Conservation (phyloP, 2,888 invertebrate species). For the Gymnocheta viridis region DNA sequence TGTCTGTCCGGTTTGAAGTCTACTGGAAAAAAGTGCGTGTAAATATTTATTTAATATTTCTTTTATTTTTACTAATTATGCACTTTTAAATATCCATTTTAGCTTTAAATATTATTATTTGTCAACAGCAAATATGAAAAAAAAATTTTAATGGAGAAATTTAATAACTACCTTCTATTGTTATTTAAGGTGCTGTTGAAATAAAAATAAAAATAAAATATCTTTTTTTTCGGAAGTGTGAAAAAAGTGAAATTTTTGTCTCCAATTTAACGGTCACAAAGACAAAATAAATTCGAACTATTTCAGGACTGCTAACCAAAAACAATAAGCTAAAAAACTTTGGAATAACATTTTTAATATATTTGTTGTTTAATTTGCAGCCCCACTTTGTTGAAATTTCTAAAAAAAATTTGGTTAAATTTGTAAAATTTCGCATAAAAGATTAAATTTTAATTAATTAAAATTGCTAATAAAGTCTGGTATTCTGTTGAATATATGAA, state of each 20-base stretch:
- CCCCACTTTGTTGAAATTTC: no score
- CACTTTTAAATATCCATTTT: slow-evolving; percentile 3
- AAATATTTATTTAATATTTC: slow-evolving; percentile 49
- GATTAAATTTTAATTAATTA: no score
- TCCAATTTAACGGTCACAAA: background rate
- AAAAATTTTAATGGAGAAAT: slow-evolving; percentile 55
- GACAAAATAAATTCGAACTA: background rate
- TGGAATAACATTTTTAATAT: no score
- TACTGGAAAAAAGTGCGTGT: slow-evolving; percentile 37
- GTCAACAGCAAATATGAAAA: background rate
- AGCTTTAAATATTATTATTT: background rate
- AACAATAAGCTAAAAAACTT: no score
- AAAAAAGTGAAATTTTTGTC: slow-evolving; percentile 47
- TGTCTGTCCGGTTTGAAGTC: background rate
- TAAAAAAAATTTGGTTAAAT: no score
- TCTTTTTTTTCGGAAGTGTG: slow-evolving; percentile 43
- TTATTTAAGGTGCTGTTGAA: slow-evolving; percentile 19
- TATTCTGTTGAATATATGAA: no score
- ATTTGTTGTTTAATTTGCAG: no score
- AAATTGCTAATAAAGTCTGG: no score
- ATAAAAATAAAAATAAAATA: background rate
- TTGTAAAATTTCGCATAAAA: no score
- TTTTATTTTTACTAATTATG: slow-evolving; percentile 13
- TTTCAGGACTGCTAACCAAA: no score
- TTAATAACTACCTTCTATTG: slow-evolving; percentile 32